Conservation (phyloP, 2,113 vertebrate genomes). For the Sylvietta virens region DNA sequence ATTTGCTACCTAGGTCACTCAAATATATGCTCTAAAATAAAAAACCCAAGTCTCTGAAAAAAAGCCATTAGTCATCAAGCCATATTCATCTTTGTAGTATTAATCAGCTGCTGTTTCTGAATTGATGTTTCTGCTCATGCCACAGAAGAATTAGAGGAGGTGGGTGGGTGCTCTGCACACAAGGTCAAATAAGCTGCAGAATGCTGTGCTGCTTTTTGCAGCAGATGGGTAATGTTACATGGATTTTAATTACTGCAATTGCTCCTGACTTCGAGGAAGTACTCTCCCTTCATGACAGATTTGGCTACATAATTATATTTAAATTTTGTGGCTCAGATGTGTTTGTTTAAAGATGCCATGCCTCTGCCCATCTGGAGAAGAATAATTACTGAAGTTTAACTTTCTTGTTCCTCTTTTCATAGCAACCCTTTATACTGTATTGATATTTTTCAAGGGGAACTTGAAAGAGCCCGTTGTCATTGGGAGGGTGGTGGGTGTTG, state of each 20-base stretch:
- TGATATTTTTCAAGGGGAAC: background rate
- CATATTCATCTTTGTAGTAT: background rate
- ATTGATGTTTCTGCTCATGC: background rate
- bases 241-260: slow-evolving; percentile 31
- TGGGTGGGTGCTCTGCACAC: background rate
- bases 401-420: background rate
- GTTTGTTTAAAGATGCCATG: background rate
- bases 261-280: slow-evolving; percentile 16
- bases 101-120: background rate
- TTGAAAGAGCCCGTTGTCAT: background rate
- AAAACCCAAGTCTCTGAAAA: background rate
- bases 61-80: background rate
- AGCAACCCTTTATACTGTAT: background rate
- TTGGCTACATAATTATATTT: background rate
- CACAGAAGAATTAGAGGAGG: background rate
- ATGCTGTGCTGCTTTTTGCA: background rate
- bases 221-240: slow-evolving; percentile 28
- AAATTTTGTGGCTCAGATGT: background rate
- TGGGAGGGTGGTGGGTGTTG: background rate
- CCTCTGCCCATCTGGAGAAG: background rate
- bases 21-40: background rate
- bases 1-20: background rate
- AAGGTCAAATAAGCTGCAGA: slow-evolving; percentile 24
- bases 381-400: background rate
- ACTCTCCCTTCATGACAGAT: background rate